Conservation (phyloP, 2,113 vertebrate genomes). For the Cromileptes altivelis region DNA sequence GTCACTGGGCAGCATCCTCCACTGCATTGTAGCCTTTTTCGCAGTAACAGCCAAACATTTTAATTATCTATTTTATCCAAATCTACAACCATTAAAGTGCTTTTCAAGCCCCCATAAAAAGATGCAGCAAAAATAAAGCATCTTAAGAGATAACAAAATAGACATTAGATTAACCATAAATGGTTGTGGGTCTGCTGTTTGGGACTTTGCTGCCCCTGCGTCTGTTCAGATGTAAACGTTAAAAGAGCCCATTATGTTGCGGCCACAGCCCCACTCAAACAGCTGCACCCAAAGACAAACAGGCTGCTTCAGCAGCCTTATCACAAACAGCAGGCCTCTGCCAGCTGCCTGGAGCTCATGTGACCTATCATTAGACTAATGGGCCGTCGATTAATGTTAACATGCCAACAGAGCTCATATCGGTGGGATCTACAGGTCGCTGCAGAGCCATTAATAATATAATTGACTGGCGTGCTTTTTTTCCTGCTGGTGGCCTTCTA, state of each 20-base stretch:
- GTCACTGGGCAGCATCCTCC: background rate
- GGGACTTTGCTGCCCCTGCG: background rate
- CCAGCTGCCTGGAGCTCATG: conserved; percentile 63
- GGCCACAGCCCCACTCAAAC: conserved; percentile 28
- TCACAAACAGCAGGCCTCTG: conserved; percentile 42
- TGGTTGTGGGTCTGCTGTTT: background rate
- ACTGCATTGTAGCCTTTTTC: background rate
- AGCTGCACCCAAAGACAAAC: conserved; percentile 62
- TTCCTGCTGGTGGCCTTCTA: background rate
- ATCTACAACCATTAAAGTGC: background rate
- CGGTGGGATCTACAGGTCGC: conserved; percentile 54
- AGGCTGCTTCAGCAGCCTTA: conserved; percentile 35
- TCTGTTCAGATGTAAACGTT: conserved; percentile 25
- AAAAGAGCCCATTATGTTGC: conserved; percentile 49
- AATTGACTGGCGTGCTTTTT: conserved; percentile 24
- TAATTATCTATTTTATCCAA: background rate
- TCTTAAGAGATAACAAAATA: background rate
- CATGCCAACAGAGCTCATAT: conserved; percentile 69
- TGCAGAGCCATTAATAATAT: conserved; percentile 48
- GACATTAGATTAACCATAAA: background rate
- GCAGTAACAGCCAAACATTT: background rate
- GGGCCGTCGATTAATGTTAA: conserved; percentile 75
- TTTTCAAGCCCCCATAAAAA: background rate
- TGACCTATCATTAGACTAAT: conserved; percentile 74
- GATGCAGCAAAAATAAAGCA: background rate